Evolutionary conservation across 92 coral and sea anemone species (phyloP).

Genomic region (Palythoa grandiflora): DNA sequence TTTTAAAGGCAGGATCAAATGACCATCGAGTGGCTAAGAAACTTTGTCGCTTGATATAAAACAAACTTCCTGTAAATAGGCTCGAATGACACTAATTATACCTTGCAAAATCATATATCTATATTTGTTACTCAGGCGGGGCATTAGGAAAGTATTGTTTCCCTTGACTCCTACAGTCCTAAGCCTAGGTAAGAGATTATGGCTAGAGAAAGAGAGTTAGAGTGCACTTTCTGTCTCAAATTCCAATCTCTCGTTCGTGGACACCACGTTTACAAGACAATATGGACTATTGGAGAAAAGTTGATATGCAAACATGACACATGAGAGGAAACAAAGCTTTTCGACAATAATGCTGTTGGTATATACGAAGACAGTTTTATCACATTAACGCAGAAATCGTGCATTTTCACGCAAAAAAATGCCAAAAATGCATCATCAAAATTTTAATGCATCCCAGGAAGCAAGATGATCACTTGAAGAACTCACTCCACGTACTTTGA

Average conservation of each 20-base stretch:
- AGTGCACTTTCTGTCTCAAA: too few species aligned
- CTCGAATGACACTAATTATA: background rate
- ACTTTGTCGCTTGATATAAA: background rate
- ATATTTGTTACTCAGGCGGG: background rate
- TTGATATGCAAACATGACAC: constrained; percentile 13
- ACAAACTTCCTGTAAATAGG: background rate
- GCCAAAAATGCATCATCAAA: too few species aligned
- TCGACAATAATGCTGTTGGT: background rate
- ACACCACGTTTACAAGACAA: too few species aligned
- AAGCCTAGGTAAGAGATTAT: background rate
- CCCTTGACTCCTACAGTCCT: background rate
- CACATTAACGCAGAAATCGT: too few species aligned
- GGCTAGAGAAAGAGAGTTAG: background rate
- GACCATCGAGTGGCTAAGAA: too few species aligned
- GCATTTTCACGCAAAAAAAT: too few species aligned
- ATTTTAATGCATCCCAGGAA: too few species aligned
- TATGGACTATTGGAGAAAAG: background rate
- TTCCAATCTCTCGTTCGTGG: too few species aligned
- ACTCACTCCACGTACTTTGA: too few species aligned
- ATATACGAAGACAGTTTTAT: background rate
- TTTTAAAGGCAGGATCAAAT: too few species aligned
- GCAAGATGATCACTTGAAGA: too few species aligned
- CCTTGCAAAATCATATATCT: background rate
- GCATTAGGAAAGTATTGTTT: background rate
- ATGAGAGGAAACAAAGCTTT: background rate